A percentile compares a stretch with the other conserved stretches of the same genome.
Conservation (phyloP, 2,888 invertebrate genomes). For the Ecdyonurus torrentis region DNA sequence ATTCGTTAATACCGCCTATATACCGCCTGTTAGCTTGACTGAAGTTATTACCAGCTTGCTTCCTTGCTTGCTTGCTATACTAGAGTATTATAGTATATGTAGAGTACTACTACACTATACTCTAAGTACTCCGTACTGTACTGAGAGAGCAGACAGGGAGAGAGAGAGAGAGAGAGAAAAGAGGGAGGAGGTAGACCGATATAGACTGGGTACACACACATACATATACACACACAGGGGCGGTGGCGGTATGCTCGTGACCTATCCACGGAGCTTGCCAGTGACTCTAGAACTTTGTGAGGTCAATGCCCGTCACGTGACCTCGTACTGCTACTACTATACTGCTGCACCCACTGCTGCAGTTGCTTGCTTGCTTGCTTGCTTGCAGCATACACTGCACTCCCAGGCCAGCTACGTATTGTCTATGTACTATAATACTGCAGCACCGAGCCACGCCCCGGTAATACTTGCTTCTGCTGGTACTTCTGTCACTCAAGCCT, state of each 20-base stretch:
- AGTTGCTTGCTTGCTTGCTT: background rate
- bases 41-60: no score
- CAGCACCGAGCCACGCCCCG: no score
- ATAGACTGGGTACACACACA: background rate
- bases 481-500: no score
- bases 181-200: background rate
- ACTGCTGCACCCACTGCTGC: background rate
- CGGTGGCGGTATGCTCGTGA: background rate
- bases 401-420: no score
- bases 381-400: background rate
- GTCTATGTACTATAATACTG: no score
- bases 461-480: no score
- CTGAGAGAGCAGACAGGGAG: background rate
- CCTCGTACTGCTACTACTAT: background rate
- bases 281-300: background rate
- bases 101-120: background rate
- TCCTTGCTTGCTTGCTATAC: no score
- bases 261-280: background rate
- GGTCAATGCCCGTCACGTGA: background rate
- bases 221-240: background rate
- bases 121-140: background rate
- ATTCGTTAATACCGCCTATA: background rate
- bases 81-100: no score
- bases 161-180: no score
- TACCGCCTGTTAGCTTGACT: background rate